Percentiles rank a stretch among this genome's conserved stretches.
phyloP scores from a whole-genome alignment of 64 coral and sea anemone species.

The Pachyseris speciosa region DNA sequence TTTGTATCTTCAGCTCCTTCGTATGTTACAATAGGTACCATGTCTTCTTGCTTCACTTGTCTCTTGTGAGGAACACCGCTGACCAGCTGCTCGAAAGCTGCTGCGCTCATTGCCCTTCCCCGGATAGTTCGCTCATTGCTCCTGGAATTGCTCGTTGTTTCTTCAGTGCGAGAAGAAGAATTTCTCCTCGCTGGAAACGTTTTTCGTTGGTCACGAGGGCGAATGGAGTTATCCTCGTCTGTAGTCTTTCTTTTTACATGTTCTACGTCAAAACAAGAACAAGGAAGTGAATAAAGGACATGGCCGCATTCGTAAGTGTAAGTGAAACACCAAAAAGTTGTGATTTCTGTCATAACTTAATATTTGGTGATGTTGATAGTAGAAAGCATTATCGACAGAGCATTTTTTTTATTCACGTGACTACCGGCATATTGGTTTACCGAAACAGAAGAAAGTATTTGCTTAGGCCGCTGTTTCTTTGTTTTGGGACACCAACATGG shows the following conservation, averaged over 20 bases:
- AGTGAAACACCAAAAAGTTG: too few relatives aligned
- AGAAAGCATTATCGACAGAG: too few relatives aligned
- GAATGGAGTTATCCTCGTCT: neutral
- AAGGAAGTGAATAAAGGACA: neutral
- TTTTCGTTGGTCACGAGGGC: neutral
- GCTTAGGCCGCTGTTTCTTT: too few relatives aligned
- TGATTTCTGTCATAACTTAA: neutral
- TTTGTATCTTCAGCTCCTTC: neutral
- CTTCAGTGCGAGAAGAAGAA: neutral
- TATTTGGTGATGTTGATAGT: too few relatives aligned
- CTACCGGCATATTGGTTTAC: too few relatives aligned
- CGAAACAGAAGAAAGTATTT: too few relatives aligned
- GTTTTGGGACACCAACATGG: too few relatives aligned
- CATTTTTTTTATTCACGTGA: too few relatives aligned
- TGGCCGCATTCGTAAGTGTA: too few relatives aligned
- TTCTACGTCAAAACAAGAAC: neutral
- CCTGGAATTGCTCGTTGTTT: neutral
- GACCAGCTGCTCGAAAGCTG: neutral
- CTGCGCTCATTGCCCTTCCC: neutral
- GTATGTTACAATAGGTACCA: slow-evolving; percentile 1
- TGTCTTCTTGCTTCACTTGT: neutral
- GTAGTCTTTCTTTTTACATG: neutral
- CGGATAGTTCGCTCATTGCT: neutral
- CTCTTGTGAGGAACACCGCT: neutral
- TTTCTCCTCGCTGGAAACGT: neutral